phyloP scores from a whole-genome alignment of 2,113 vertebrate genomes.

The Istiophorus platypterus region DNA sequence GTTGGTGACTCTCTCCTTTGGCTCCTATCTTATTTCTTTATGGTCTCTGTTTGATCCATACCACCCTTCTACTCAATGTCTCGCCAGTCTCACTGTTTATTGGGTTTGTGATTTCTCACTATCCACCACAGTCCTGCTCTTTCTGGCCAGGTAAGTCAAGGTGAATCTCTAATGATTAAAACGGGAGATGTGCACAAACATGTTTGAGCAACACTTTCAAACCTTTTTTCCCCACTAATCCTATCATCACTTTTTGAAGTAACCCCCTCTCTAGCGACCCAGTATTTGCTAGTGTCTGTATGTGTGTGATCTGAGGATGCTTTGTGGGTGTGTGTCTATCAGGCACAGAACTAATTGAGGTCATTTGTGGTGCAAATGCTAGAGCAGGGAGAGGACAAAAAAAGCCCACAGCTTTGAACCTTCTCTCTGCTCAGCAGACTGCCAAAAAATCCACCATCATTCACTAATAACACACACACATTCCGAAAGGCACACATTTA shows the following conservation, averaged over 20 bases:
- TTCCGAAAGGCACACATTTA: slow-evolving; percentile 35
- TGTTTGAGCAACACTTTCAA: slow-evolving; percentile 36
- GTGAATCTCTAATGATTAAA: slow-evolving; percentile 48
- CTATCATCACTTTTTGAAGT: slow-evolving; percentile 15
- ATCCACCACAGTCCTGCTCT: slow-evolving; percentile 16
- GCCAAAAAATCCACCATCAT: slow-evolving; percentile 51
- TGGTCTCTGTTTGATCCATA: slow-evolving; percentile 41
- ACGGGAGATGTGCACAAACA: slow-evolving; percentile 31
- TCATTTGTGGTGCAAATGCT: slow-evolving; percentile 69
- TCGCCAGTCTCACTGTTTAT: slow-evolving; percentile 16
- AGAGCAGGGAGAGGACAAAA: slow-evolving; percentile 48
- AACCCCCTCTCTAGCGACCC: slow-evolving; percentile 4
- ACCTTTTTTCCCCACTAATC: slow-evolving; percentile 42
- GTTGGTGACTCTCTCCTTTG: background rate
- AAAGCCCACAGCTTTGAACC: slow-evolving; percentile 69
- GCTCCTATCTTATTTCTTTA: background rate
- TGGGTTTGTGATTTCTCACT: slow-evolving; percentile 20
- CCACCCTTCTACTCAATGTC: slow-evolving; percentile 24
- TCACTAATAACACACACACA: slow-evolving; percentile 40
- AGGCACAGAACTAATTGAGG: slow-evolving; percentile 79
- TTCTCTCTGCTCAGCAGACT: slow-evolving; percentile 65
- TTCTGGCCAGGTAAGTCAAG: slow-evolving; percentile 17
- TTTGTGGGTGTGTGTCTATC: slow-evolving; percentile 68
- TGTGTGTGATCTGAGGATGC: slow-evolving; percentile 60
- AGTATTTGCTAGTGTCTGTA: slow-evolving; percentile 35